phyloP scores from a whole-genome alignment of 1,140 invertebrate species.

The Pissodes strobi region DNA sequence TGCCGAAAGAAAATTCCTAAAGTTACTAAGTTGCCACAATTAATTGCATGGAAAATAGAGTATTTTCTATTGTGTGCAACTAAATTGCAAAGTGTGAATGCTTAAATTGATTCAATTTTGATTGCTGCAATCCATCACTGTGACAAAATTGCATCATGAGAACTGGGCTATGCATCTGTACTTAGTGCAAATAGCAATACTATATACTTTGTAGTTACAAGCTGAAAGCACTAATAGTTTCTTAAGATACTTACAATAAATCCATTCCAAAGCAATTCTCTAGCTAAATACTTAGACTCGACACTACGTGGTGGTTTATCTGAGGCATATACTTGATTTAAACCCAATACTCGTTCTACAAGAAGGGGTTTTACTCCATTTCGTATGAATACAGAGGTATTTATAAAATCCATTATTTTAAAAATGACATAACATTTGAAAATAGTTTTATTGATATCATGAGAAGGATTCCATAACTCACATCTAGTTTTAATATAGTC shows the following conservation, averaged over 20 bases:
- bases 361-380: constrained; percentile 48
- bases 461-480: constrained; percentile 44
- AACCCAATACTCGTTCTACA: constrained; percentile 49
- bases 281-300: constrained; percentile 50
- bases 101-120: too few species aligned
- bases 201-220: too few species aligned
- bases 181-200: too few species aligned
- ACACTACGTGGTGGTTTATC: constrained; percentile 42
- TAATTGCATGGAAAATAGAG: too few species aligned
- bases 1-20: too few species aligned
- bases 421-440: constrained; percentile 38
- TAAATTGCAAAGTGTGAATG: too few species aligned
- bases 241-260: constrained; percentile 55
- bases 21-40: too few species aligned
- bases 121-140: too few species aligned
- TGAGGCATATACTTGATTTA: constrained; percentile 48
- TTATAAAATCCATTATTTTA: constrained; percentile 48
- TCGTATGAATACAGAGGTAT: constrained; percentile 51
- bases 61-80: too few species aligned
- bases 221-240: too few species aligned
- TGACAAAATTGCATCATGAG: too few species aligned
- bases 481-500: constrained; percentile 48
- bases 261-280: constrained; percentile 54
- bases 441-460: constrained; percentile 39
- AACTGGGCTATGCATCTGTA: too few species aligned